Conservation (phyloP, 2,797 vertebrate species). For the Leuciscus waleckii region DNA sequence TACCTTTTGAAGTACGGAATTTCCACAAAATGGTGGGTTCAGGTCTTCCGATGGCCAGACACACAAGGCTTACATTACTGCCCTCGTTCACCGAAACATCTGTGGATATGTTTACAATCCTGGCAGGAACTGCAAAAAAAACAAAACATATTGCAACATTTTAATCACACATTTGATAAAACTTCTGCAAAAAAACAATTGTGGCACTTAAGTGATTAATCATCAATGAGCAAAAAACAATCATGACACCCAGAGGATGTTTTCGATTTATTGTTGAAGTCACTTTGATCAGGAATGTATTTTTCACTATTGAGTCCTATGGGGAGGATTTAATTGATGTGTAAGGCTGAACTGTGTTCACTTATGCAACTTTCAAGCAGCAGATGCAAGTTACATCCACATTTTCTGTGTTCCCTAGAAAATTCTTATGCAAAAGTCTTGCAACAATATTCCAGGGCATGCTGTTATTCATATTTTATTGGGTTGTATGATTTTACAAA, state of each 20-base stretch:
- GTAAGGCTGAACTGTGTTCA: conserved; percentile 31
- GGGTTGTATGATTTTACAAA: not conserved
- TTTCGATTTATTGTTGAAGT: not conserved
- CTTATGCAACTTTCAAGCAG: conserved; percentile 33
- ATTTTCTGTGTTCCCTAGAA: conserved; percentile 35
- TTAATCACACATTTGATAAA: not conserved
- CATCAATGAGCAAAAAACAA: not conserved
- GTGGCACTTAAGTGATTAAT: not conserved
- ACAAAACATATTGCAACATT: not conserved
- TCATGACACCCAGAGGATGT: not conserved
- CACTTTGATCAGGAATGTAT: conserved; percentile 13
- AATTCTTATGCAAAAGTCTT: conserved; percentile 28
- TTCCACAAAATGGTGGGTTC: conserved; percentile 94
- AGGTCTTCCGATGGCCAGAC: conserved; percentile 91
- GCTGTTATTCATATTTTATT: conserved; percentile 17
- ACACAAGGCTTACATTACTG: conserved; percentile 91
- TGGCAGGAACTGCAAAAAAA: conserved; percentile 86
- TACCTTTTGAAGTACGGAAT: conserved; percentile 90
- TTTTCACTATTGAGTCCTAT: conserved; percentile 22
- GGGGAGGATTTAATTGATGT: not conserved
- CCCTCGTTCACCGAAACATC: conserved; percentile 95
- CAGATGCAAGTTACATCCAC: conserved; percentile 47
- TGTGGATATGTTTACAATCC: conserved; percentile 93
- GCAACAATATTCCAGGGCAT: conserved; percentile 5
- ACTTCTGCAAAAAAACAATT: conserved; percentile 68